Evolutionary conservation across 2,888 invertebrate genomes (phyloP).

Genomic region (Marronus borbonicus): DNA sequence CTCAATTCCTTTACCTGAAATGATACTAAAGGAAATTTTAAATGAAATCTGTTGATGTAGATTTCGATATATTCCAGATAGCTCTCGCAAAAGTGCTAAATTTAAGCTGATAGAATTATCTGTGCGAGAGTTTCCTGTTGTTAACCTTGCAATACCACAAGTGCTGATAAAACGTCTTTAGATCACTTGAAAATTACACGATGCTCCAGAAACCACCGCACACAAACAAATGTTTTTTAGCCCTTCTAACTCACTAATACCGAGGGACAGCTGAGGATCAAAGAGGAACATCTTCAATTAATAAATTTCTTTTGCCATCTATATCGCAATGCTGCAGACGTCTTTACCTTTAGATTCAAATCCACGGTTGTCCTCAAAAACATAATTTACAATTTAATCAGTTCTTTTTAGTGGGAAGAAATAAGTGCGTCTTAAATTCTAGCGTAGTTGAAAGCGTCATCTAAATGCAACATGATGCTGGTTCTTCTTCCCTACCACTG

Average conservation of each 20-base stretch:
- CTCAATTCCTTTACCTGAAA: not conserved
- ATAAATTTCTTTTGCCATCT: too few species aligned
- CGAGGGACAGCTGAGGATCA: not conserved
- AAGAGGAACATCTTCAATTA: not conserved
- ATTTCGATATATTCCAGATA: not conserved
- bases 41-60: not conserved
- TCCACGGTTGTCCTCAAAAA: too few species aligned
- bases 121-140: not conserved
- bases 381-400: too few species aligned
- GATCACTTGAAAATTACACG: not conserved
- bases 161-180: not conserved
- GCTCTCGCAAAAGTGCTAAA: not conserved
- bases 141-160: not conserved
- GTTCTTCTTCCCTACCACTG: not conserved
- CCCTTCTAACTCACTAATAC: not conserved
- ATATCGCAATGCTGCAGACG: too few species aligned
- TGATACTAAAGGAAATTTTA: not conserved
- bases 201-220: not conserved
- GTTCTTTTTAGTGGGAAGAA: too few species aligned
- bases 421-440: too few species aligned
- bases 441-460: too few species aligned
- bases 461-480: too few species aligned
- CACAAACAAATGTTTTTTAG: not conserved
- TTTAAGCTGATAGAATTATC: not conserved
- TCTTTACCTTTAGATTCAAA: too few species aligned